These are phyloP conservation scores for Leucopsar rothschildi DNA, from an alignment of 2,113 vertebrate genomes.

Conservation along the genomic window DNA sequence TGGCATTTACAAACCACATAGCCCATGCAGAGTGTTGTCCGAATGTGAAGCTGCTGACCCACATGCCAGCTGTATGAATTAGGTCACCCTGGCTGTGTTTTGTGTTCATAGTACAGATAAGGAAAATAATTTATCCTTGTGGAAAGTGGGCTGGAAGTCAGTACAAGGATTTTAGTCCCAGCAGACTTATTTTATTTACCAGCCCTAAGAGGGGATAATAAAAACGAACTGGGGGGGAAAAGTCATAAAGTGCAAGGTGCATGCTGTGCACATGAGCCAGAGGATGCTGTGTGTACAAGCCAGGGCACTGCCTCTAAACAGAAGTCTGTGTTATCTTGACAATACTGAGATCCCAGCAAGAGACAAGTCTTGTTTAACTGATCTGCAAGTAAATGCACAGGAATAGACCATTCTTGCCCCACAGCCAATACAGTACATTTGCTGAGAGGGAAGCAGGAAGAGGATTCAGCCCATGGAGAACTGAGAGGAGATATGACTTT, in stretches of 20 bases:
- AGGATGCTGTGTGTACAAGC: background rate
- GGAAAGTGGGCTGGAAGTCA: background rate
- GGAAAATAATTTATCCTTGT: background rate
- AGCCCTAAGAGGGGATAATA: background rate
- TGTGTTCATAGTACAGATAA: slow-evolving; percentile 27
- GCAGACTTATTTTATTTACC: background rate
- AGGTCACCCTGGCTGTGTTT: slow-evolving; percentile 11
- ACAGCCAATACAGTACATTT: background rate
- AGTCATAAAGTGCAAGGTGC: background rate
- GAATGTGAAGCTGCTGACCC: background rate
- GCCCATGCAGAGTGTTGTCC: background rate
- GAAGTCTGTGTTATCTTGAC: background rate
- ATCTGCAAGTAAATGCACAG: background rate
- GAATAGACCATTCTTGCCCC: background rate
- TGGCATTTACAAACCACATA: background rate
- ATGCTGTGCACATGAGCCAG: background rate
- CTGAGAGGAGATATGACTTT: background rate
- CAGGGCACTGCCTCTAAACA: background rate
- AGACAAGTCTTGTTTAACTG: background rate
- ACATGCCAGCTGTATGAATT: background rate
- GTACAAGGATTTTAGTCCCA: slow-evolving; percentile 1
- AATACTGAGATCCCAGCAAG: background rate
- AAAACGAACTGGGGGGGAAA: accelerated
- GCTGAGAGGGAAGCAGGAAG: background rate
- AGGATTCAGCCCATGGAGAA: background rate